A percentile compares a stretch with the other conserved stretches of the same genome.
Conservation (phyloP, 1,140 invertebrate species). For the Drosophila melanica region DNA sequence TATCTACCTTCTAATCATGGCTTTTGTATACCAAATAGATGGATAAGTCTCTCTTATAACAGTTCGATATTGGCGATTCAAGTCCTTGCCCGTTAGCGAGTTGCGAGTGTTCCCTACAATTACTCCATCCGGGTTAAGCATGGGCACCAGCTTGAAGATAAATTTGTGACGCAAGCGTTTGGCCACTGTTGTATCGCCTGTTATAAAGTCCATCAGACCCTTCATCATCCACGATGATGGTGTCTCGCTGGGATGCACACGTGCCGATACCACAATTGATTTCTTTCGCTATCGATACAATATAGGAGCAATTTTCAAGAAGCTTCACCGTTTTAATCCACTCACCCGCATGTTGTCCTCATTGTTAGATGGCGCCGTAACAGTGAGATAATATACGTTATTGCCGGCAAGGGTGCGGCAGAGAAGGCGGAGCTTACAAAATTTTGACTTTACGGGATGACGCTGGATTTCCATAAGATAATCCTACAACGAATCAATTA, state of each 20-base stretch:
- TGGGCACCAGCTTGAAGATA: constrained; percentile 98
- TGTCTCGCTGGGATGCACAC: constrained; percentile 98
- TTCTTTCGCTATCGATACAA: constrained; percentile 87
- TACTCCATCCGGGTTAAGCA: constrained; percentile 97
- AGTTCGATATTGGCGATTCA: constrained; percentile 95
- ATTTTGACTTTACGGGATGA: constrained; percentile 91
- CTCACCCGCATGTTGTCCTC: constrained; percentile 84
- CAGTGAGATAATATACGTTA: constrained; percentile 95
- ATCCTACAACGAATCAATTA: constrained; percentile 85
- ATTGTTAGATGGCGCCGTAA: constrained; percentile 89
- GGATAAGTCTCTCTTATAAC: constrained; percentile 95
- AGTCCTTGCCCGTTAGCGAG: constrained; percentile 93
- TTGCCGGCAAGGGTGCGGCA: constrained; percentile 95
- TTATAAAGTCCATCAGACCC: constrained; percentile 95
- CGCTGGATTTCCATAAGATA: constrained; percentile 88
- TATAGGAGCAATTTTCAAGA: not conserved
- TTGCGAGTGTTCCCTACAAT: constrained; percentile 97
- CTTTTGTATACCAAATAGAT: constrained; percentile 96
- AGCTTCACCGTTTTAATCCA: not conserved
- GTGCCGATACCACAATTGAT: constrained; percentile 93
- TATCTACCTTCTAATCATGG: constrained; percentile 91
- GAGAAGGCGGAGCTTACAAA: constrained; percentile 91
- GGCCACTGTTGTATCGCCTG: constrained; percentile 90
- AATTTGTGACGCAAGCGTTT: constrained; percentile 95
- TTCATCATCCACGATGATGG: constrained; percentile 99